phyloP scores from a whole-genome alignment of 2,113 vertebrate genomes.

The Arvicanthis niloticus region DNA sequence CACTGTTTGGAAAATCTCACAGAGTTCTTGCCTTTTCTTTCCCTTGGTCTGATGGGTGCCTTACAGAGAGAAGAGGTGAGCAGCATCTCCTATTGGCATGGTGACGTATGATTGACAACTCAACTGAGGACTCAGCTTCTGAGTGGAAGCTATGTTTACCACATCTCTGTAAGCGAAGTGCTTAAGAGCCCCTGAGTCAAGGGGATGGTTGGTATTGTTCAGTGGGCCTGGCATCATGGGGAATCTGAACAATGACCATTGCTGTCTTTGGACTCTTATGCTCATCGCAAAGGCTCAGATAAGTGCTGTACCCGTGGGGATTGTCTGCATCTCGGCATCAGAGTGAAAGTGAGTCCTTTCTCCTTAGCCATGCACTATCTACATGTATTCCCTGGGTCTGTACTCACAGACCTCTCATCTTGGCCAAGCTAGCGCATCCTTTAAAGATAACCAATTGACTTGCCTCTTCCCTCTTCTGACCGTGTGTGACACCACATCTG shows the following conservation, averaged over 20 bases:
- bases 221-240: neutral
- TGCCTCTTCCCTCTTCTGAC: neutral
- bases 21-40: neutral
- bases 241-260: neutral
- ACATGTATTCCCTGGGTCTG: neutral
- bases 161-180: neutral
- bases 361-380: fast-evolving
- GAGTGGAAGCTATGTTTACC: neutral
- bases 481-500: fast-evolving
- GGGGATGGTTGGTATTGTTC: neutral
- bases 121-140: neutral
- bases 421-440: neutral
- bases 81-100: neutral
- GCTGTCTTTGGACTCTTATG: neutral
- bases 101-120: neutral
- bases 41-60: neutral
- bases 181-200: neutral
- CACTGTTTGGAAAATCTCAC: neutral
- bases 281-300: neutral
- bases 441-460: neutral
- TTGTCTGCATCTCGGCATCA: neutral
- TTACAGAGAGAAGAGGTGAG: neutral
- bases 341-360: neutral
- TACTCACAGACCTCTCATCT: neutral
- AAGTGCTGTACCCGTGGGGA: neutral